Evolutionary conservation across 2,797 vertebrate genomes (phyloP), one percentile per base, ranked within the genome.

Genomic region (Helicolenus hilgendorfi): DNA sequence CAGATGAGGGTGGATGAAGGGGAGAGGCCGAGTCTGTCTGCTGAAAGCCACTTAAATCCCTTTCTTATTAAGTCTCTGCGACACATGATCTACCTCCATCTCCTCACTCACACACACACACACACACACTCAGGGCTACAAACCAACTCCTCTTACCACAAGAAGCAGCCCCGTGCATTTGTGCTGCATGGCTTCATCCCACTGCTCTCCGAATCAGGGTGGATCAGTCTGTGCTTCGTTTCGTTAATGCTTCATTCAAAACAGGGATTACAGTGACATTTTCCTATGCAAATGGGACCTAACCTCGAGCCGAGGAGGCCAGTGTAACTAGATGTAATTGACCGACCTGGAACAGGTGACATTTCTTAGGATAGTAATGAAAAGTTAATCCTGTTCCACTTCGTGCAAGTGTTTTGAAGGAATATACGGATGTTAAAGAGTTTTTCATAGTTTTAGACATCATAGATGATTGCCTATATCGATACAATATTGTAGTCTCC

Each of bases 41-140:
- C 77, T 85, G 82, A 89, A 87, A 91, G 91, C 83, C 91, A 87
- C 88, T 95, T 93, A 92, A 96, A 96, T 96, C 95, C 94, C 86
- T 95, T 96, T 97, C 93, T 96, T 94, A 97, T 96, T 95, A 96
- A 94, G 87, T 95, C 88, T 65, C 71, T 24, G 83, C 84, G 92
- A 95, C 87, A 95, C 88, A 87, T 78, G 95, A 96, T 93, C 94
- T 81, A 83, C 85, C 91, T 68, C 68, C 82, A 72, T 78, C 55
- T 24, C 10, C 20, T 15, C 53, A 4, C 7, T 27, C 70, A 24
- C 58, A 27, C 78, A 27, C 75, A 31, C 67, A 33, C 58, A 64
- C 60, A 45, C 22, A n/a, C 26, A 7, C 64, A n/a, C 38, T 11
- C 15, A 15, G 56, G 13, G 35, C 36, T 65, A 55, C 8, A 3